Base-by-base conservation (phyloP, 2,888 invertebrate genomes). In the Hecatera dysodea region DNA sequence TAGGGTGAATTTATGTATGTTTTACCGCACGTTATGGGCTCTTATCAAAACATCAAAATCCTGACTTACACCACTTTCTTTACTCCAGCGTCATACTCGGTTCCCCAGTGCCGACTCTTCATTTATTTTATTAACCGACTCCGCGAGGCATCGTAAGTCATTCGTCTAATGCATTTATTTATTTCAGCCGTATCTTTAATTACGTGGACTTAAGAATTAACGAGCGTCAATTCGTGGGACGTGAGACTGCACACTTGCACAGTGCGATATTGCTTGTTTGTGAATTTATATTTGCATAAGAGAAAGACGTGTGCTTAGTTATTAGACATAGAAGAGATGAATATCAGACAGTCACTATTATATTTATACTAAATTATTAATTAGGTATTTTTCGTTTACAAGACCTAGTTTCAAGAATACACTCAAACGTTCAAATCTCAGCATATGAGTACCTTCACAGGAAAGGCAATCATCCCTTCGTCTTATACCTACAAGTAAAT, bases 61-160 rank as follows among this genome's bases (percentile, higher is more conserved):
- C 5, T 3, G 0, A 86, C 80, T 86, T 89, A 87, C 62, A 56
- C 67, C 56, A 27, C 63, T 85, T 81, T 17, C 42, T 61, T 50
- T 67, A 52, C 50, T 19, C 52, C 50, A 61, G 46, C 60, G 48
- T 72, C 78, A 84, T 84, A 86, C 87, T 75, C 66, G 68, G 83
- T 77, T 78, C 75, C 85, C 82, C 86, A 88, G 83, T 85, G 87
- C 90, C 86, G 84, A 88, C 88, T 91, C 91, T 93, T 93, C 93
- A 93, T 94, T 94, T 94, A 91, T 94, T 94, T 94, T 93, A 94
- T 94, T 94, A 93, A 92, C 90, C 87, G 89, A 88, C 91, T 92
- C 93, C 89, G 86, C 90, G 72, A 92, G 92, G 93, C 92, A 92
- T 93, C 92, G 92, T 94, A 92, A 92, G 89, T 94, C 92, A 92